Base-by-base conservation (phyloP, 2,888 invertebrate species). In the Zonitis immaculata region DNA sequence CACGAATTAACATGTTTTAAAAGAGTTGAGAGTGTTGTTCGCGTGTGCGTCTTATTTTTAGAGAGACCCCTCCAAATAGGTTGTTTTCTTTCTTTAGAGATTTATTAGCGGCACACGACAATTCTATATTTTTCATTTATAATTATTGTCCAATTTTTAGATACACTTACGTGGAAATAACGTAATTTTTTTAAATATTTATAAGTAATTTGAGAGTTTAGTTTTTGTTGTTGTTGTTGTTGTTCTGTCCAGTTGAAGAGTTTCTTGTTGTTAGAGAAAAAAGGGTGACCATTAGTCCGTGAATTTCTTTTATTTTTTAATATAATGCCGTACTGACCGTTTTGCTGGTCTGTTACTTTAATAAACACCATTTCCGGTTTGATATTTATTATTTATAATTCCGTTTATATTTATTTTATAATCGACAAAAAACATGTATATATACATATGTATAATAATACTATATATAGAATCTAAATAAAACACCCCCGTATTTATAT, bases 271-370 rank as follows among this genome's bases (percentile, higher is more conserved):
- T 57, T 54, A 50, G n/a, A n/a, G n/a, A n/a, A n/a, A n/a, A n/a
- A 35, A 54, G 68, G 67, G 67, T 64, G 67, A 47, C 54, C 64
- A 54, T 20, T 58, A 56, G 57, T 58, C 54, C 66, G 63, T 66
- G 54, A 51, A 52, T 53, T 53, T 57, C 55, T 59, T 51, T 18
- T 9, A 7, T 9, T 16, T n/a, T n/a, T n/a, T n/a, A n/a, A n/a
- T n/a, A 25, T 16, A 18, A 14, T 11, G 26, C 27, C 11, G 18
- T 59, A 66, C 57, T 59, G 51, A 56, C 56, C 56, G 61, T 60
- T 65, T 66, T 64, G 56, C 58, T 62, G 62, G 58, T 58, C 56
- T 56, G 58, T 65, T 64, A 57, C 59, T 58, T 60, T 53, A 49
- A 50, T 59, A 63, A 57, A 58, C 47, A 51, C 30, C 43, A 46